Conservation (phyloP, 1,140 invertebrate genomes). For the Heliconius eleuchia region DNA sequence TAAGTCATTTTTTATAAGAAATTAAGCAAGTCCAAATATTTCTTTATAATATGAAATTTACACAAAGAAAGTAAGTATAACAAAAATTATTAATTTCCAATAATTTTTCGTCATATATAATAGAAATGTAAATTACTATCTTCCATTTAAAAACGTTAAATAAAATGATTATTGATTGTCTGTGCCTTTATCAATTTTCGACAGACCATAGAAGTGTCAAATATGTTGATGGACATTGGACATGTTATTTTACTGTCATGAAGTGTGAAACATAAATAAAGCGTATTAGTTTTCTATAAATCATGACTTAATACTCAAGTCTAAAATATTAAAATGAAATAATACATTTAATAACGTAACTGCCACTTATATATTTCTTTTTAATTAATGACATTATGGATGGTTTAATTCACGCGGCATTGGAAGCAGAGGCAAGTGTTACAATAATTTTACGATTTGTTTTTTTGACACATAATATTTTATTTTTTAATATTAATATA, state of each 20-base stretch:
- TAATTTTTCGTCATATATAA: too few relatives aligned
- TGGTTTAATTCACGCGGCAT: conserved; percentile 82
- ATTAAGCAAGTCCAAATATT: too few relatives aligned
- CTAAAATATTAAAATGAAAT: conserved; percentile 75
- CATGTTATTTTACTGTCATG: conserved; percentile 81
- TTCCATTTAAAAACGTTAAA: background rate
- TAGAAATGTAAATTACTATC: too few relatives aligned
- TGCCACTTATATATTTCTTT: conserved; percentile 74
- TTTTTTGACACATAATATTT: conserved; percentile 35
- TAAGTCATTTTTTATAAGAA: too few relatives aligned
- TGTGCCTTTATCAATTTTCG: conserved; percentile 35
- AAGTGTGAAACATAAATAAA: conserved; percentile 82
- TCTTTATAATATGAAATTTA: too few relatives aligned
- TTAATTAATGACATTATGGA: conserved; percentile 81
- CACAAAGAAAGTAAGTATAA: too few relatives aligned
- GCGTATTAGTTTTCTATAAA: conserved; percentile 77
- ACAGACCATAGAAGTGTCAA: conserved; percentile 58
- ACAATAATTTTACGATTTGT: conserved; percentile 53
- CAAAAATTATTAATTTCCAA: too few relatives aligned
- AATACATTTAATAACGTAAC: conserved; percentile 71
- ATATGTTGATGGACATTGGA: conserved; percentile 79
- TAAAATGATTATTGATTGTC: background rate
- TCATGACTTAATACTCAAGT: conserved; percentile 80
- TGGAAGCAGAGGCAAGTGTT: conserved; percentile 80
- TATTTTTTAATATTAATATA: conserved; percentile 10